Conservation (phyloP, 1,140 invertebrate species). For the Drosophila grimshawi region DNA sequence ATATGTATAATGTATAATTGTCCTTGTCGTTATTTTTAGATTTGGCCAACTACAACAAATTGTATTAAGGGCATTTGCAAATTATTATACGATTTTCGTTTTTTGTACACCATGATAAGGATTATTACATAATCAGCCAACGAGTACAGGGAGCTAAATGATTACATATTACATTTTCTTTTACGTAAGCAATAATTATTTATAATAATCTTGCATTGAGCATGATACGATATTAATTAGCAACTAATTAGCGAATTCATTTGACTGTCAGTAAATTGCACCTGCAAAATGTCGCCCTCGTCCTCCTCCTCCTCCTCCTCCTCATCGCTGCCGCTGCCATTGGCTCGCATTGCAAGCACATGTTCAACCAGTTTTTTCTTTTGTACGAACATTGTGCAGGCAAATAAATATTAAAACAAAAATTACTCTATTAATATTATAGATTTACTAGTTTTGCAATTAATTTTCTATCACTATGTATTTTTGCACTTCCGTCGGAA, state of each 20-base stretch:
- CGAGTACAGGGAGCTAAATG: slow-evolving; percentile 63
- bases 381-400: slow-evolving; percentile 73
- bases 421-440: slow-evolving; percentile 11
- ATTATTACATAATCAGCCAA: slow-evolving; percentile 75
- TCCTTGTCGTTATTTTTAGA: slow-evolving; percentile 16
- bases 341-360: slow-evolving; percentile 72
- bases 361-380: slow-evolving; percentile 82
- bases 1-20: slow-evolving; percentile 21
- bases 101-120: slow-evolving; percentile 38
- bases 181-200: slow-evolving; percentile 46
- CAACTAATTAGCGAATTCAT: slow-evolving; percentile 31
- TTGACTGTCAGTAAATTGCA: slow-evolving; percentile 47
- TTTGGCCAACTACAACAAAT: slow-evolving; percentile 41
- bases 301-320: slow-evolving; percentile 80
- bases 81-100: slow-evolving; percentile 16
- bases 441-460: slow-evolving; percentile 11
- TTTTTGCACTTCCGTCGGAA: slow-evolving; percentile 14
- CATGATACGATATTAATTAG: slow-evolving; percentile 29
- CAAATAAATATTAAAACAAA: slow-evolving; percentile 44
- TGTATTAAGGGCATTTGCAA: slow-evolving; percentile 21
- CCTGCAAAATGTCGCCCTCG: slow-evolving; percentile 81
- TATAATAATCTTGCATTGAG: slow-evolving; percentile 62
- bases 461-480: slow-evolving; percentile 24
- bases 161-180: slow-evolving; percentile 49
- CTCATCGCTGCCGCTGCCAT: slow-evolving; percentile 52